These are phyloP conservation scores for Todiramphus chloris DNA, from an alignment of 2,113 vertebrate species.

Conservation along the genomic window DNA sequence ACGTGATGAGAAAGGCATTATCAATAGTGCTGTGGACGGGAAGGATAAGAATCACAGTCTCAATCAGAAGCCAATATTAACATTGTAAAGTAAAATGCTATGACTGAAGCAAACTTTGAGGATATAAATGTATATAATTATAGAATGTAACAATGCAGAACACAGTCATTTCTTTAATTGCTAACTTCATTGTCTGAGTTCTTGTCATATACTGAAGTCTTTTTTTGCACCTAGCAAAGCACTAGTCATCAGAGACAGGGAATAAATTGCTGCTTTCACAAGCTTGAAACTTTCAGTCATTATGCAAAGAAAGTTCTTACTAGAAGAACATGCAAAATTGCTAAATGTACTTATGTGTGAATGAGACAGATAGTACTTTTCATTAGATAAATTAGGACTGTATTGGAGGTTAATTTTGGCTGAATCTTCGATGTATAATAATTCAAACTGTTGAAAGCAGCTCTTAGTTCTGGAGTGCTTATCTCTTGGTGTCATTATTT, in stretches of 20 bases:
- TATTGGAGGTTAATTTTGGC: not conserved
- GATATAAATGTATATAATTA: not conserved
- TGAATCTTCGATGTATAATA: not conserved
- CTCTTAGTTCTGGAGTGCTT: not conserved
- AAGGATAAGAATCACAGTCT: not conserved
- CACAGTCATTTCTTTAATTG: not conserved
- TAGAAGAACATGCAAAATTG: not conserved
- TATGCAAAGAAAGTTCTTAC: not conserved
- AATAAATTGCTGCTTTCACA: constrained; percentile 15
- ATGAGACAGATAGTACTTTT: not conserved
- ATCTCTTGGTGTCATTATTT: not conserved
- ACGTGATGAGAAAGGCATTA: not conserved
- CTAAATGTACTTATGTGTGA: not conserved
- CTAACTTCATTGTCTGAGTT: not conserved
- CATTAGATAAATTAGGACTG: not conserved
- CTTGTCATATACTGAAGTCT: not conserved
- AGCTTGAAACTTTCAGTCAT: not conserved
- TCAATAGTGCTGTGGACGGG: not conserved
- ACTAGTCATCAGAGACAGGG: not conserved
- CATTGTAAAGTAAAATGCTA: not conserved
- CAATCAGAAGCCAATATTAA: not conserved
- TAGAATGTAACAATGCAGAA: not conserved
- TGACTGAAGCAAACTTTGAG: not conserved
- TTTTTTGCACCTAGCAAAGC: not conserved
- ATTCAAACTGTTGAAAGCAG: not conserved